Conservation (phyloP, 2,113 vertebrate species). For the Sturnus vulgaris region DNA sequence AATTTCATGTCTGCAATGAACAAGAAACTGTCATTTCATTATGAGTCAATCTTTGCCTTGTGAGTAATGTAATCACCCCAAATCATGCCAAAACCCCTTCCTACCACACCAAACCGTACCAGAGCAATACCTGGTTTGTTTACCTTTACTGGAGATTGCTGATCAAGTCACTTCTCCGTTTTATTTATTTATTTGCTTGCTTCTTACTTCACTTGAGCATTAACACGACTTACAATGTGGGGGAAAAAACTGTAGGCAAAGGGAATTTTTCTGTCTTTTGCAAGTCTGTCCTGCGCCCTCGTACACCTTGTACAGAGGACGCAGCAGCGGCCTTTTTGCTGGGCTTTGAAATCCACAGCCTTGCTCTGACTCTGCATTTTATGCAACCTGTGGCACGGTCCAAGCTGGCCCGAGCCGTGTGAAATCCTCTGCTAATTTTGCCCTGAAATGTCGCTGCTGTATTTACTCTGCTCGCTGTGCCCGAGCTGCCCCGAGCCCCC, state of each 20-base stretch:
- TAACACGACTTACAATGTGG: not conserved
- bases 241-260: not conserved
- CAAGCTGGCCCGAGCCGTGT: not conserved
- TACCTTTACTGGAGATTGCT: conserved; percentile 5
- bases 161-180: not conserved
- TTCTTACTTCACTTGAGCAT: not conserved
- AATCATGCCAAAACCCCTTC: not conserved
- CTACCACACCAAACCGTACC: not conserved
- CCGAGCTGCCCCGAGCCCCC: not conserved
- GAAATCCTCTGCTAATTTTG: not conserved
- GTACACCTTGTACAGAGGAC: not conserved
- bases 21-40: conserved; percentile 15
- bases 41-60: not conserved
- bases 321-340: accelerated
- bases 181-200: not conserved
- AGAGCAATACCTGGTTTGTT: not conserved
- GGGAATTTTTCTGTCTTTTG: not conserved
- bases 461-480: not conserved
- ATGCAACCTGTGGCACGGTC: accelerated
- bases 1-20: not conserved
- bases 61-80: not conserved
- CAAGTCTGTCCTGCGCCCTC: not conserved
- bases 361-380: not conserved
- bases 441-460: accelerated
- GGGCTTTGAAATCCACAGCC: not conserved